Base-by-base conservation (phyloP, 2,888 invertebrate genomes). In the Pyrrhia umbra region DNA sequence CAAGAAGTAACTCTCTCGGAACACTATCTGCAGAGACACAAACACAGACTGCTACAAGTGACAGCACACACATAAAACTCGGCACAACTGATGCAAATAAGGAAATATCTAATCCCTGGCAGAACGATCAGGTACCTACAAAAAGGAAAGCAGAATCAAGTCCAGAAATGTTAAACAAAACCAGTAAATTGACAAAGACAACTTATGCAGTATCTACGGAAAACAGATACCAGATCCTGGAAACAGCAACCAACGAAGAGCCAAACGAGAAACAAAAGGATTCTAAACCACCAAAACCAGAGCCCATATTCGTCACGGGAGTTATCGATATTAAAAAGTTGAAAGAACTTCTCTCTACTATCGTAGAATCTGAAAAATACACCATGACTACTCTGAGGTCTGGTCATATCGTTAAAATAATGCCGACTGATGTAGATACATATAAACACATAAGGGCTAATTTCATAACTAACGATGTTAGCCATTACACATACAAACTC, bases 281-380 rank as follows among this genome's bases (percentile, higher is more conserved):
- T 16, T 13, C 20, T 2, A 51, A 40, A 16, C 51, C 39, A 1
- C 51, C 39, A 16, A 51, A 51, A 3, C 25, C 39, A 39, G 25
- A 51, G 23, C 51, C 51, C 16, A 51, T 40, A 21, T 51, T 51
- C 5, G 51, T 25, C 10, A 51, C 51, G 2, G 51, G 51, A 23
- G 51, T 51, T 10, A 10, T 39, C 4, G 21, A 51, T 2, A 23
- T 51, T 16, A 39, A 0, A 8, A 15, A 9, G 10, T 13, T 51
- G 2, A 51, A 23, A 39, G 13, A 18, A 15, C 37, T 37, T 5
- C 18, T 56, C 1, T 16, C 6, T 0, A 6, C 21, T 20, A 47
- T 40, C n/a, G n/a, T 3, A 18, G 6, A 15, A 2, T 10, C 15
- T 2, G 21, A 54, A 1, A 45, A 45, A n/a, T 54, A 21, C 2